Conservation (phyloP, 2,797 vertebrate species). For the Otolemur crassicaudatus region DNA sequence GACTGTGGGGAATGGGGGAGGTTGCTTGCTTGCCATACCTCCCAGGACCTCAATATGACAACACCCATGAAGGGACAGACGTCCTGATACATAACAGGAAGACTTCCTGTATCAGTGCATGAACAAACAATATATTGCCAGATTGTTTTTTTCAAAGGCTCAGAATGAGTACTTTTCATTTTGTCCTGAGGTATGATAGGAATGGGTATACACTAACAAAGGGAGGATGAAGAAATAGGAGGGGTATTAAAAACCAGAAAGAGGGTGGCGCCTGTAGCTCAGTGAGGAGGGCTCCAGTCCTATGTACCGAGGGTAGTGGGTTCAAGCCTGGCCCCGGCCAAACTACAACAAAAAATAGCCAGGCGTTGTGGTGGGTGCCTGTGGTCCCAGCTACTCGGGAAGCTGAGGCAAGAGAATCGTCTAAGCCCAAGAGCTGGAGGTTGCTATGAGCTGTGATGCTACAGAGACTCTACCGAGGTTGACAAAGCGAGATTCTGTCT, state of each 20-base stretch:
- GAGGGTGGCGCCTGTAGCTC: too few relatives aligned
- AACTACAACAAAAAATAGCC: too few relatives aligned
- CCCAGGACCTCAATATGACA: neutral
- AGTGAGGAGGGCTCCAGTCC: too few relatives aligned
- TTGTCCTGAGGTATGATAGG: constrained; percentile 39
- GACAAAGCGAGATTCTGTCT: too few relatives aligned
- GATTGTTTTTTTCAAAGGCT: constrained; percentile 24
- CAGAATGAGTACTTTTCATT: constrained; percentile 45
- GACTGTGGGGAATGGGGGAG: constrained; percentile 12
- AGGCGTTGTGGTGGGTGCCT: too few relatives aligned
- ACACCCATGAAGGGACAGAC: constrained; percentile 5
- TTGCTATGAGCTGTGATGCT: too few relatives aligned
- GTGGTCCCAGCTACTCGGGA: too few relatives aligned
- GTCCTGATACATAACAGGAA: constrained; percentile 28
- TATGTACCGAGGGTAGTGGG: too few relatives aligned
- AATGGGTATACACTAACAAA: constrained; percentile 23
- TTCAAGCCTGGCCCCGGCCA: too few relatives aligned
- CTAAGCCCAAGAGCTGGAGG: too few relatives aligned
- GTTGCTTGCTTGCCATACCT: constrained; percentile 11
- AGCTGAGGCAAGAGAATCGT: too few relatives aligned
- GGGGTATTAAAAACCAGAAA: constrained; percentile 39
- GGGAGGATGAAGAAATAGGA: neutral
- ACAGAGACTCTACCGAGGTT: too few relatives aligned
- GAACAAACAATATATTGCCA: neutral
- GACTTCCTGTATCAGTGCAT: neutral